Evolutionary conservation across 2,113 vertebrate genomes (phyloP).

Genomic region (Oncorhynchus masou): DNA sequence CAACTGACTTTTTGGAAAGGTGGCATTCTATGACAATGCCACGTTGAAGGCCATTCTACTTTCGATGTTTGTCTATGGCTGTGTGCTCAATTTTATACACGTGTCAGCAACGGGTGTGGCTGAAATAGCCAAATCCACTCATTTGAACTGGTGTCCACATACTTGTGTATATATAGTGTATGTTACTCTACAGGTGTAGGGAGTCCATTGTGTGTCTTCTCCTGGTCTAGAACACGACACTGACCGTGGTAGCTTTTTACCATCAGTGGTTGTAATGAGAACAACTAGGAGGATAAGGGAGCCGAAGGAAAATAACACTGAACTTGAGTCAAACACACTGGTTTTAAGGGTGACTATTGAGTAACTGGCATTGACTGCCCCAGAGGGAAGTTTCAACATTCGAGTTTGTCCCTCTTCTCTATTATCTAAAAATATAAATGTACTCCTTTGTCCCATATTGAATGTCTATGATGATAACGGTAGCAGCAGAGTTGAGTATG

Average conservation of each 20-base stretch:
- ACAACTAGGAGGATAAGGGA: not conserved
- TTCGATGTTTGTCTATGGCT: too few species aligned
- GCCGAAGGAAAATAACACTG: not conserved
- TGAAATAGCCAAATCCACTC: too few species aligned
- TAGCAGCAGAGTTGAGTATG: not conserved
- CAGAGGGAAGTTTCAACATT: not conserved
- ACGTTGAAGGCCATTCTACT: too few species aligned
- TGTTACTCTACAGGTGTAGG: conserved; percentile 26
- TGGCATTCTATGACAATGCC: too few species aligned
- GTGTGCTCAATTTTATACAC: not conserved
- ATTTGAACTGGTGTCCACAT: too few species aligned
- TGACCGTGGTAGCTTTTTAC: not conserved
- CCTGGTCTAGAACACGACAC: not conserved
- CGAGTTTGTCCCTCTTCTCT: not conserved
- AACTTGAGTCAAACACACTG: not conserved
- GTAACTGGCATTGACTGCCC: not conserved
- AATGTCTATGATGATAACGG: conserved; percentile 15
- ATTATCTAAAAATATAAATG: too few species aligned
- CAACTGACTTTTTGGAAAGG: too few species aligned
- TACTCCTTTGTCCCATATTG: conserved; percentile 6
- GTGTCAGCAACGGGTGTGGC: conserved; percentile 37
- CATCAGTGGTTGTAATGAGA: not conserved
- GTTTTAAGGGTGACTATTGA: not conserved
- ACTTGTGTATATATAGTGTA: not conserved
- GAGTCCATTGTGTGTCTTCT: conserved; percentile 4